These are phyloP conservation scores for Entosphenus tridentatus DNA, from an alignment of 2,113 vertebrate genomes.

Conservation along the genomic window DNA sequence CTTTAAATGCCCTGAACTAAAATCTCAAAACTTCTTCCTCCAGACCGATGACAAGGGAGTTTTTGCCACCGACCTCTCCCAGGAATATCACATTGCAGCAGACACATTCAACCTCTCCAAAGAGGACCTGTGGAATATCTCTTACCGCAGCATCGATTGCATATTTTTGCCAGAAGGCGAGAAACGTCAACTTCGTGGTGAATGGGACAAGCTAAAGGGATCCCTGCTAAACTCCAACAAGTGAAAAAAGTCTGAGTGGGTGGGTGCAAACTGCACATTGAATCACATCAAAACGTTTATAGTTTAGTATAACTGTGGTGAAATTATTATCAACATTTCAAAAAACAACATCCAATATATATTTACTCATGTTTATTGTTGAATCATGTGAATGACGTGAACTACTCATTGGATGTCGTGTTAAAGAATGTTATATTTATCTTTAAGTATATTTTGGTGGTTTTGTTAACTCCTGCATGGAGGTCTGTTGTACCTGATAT, in stretches of 20 bases:
- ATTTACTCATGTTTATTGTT: neutral
- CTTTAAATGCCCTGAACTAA: conserved; percentile 7
- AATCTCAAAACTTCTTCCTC: conserved; percentile 7
- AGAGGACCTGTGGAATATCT: conserved; percentile 52
- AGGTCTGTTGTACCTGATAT: too few relatives aligned
- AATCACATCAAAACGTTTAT: too few relatives aligned
- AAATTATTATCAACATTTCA: neutral
- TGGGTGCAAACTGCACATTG: too few relatives aligned
- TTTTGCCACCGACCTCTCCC: conserved; percentile 62
- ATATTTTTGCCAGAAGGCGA: conserved; percentile 40
- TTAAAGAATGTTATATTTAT: too few relatives aligned
- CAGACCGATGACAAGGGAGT: conserved; percentile 94
- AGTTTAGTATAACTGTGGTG: neutral
- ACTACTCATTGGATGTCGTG: too few relatives aligned
- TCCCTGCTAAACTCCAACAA: too few relatives aligned
- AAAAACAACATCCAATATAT: neutral
- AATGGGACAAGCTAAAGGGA: conserved; percentile 34
- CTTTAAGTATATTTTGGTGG: too few relatives aligned
- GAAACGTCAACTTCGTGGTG: conserved; percentile 40
- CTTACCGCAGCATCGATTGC: conserved; percentile 45
- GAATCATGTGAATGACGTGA: too few relatives aligned
- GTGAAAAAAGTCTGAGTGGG: too few relatives aligned
- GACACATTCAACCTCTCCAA: conserved; percentile 46
- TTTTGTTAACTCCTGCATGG: too few relatives aligned
- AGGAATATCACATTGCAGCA: conserved; percentile 63